A percentile compares a stretch with the other conserved stretches of the same genome.
Evolutionary conservation across 2,113 vertebrate species (phyloP).

Genomic region (Varanus komodoensis): DNA sequence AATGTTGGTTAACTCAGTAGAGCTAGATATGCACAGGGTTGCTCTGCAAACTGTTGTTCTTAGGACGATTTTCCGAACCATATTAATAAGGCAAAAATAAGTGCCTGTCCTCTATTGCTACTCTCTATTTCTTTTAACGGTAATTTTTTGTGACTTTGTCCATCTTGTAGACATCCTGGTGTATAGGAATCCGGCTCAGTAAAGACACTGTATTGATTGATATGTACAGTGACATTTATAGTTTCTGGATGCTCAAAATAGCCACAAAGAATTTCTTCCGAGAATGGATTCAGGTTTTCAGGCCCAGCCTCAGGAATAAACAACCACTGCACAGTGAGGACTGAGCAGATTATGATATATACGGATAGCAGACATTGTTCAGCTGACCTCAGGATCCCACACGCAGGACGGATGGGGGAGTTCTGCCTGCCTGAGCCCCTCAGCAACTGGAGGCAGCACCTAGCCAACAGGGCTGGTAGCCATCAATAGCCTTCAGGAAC

Average conservation of each 20-base stretch:
- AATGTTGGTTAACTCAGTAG: background rate
- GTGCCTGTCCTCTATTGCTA: background rate
- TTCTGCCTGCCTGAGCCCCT: too few species aligned
- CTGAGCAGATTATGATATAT: background rate
- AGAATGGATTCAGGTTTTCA: background rate
- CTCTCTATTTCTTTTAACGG: background rate
- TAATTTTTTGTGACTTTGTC: slow-evolving; percentile 38
- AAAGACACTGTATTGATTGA: slow-evolving; percentile 40
- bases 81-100: slow-evolving; percentile 1
- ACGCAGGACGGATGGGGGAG: too few species aligned
- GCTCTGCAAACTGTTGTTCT: background rate
- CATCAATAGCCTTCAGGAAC: too few species aligned
- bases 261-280: slow-evolving; percentile 15
- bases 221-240: slow-evolving; percentile 30
- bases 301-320: slow-evolving; percentile 37
- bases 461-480: too few species aligned
- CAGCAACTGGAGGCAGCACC: too few species aligned
- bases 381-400: background rate
- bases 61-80: fast-evolving
- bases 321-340: slow-evolving; percentile 7
- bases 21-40: background rate
- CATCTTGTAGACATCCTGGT: slow-evolving; percentile 17
- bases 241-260: slow-evolving; percentile 27
- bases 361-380: slow-evolving; percentile 1
- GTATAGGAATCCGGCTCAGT: background rate